These are phyloP conservation scores for Argentina silus DNA, from an alignment of 2,797 vertebrate genomes.

Conservation along the genomic window DNA sequence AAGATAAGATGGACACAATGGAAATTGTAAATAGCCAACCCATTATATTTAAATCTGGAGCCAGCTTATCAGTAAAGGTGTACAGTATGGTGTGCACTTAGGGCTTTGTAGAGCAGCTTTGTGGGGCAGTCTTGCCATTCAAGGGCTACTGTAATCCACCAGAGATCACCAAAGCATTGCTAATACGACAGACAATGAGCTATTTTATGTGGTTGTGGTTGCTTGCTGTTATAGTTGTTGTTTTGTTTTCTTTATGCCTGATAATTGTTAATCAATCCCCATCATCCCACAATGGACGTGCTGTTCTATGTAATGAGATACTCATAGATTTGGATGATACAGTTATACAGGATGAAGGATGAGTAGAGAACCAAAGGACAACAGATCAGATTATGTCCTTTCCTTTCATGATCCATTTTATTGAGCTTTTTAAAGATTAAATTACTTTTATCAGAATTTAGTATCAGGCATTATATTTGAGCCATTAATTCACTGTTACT, in stretches of 20 bases:
- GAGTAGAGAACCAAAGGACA: not conserved
- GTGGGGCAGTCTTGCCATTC: not conserved
- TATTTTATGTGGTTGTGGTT: not conserved
- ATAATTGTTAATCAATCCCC: not conserved
- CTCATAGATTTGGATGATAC: not conserved
- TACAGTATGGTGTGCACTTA: slow-evolving; percentile 9
- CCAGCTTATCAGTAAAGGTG: too few species aligned
- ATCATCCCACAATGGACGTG: not conserved
- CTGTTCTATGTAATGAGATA: slow-evolving; percentile 8
- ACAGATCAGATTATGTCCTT: not conserved
- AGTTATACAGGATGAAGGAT: not conserved
- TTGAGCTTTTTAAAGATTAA: not conserved
- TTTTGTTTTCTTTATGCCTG: not conserved
- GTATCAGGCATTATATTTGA: not conserved
- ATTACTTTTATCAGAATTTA: not conserved
- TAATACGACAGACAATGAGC: not conserved
- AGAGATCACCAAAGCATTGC: not conserved
- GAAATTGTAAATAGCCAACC: not conserved
- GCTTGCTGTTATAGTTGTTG: not conserved
- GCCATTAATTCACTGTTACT: not conserved
- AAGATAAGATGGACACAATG: not conserved
- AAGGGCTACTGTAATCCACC: not conserved
- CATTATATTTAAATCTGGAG: slow-evolving; percentile 9
- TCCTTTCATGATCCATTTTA: not conserved
- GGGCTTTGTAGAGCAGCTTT: slow-evolving; percentile 1